Conservation (phyloP, 2,113 vertebrate genomes). For the Alaudala cheleensis region DNA sequence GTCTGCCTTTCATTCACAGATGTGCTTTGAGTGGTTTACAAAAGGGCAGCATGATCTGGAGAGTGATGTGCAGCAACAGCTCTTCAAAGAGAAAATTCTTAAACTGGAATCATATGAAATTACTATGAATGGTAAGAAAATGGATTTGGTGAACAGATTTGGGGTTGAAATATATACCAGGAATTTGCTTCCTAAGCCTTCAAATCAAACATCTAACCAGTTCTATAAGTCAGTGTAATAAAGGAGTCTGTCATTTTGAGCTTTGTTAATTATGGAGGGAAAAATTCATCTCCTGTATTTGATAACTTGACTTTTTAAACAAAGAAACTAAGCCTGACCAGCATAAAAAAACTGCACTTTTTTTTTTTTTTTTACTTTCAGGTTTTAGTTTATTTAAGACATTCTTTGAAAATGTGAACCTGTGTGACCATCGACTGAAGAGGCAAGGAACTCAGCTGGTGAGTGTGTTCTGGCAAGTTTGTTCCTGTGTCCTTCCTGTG, state of each 20-base stretch:
- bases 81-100: constrained; percentile 98
- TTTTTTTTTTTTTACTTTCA: constrained; percentile 68
- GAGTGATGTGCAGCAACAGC: constrained; percentile 96
- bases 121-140: constrained; percentile 93
- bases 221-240: not conserved
- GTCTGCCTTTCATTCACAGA: constrained; percentile 70
- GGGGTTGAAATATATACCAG: not conserved
- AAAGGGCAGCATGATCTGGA: constrained; percentile 98
- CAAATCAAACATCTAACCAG: not conserved
- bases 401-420: constrained; percentile 99
- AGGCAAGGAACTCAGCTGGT: constrained; percentile 97
- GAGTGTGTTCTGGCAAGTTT: constrained; percentile 50
- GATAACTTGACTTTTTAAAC: not conserved
- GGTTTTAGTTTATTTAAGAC: constrained; percentile 99
- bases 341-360: not conserved
- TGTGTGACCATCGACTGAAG: constrained; percentile 97
- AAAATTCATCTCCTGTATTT: not conserved
- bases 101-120: constrained; percentile 98
- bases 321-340: not conserved
- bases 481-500: not conserved
- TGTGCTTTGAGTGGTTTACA: constrained; percentile 99
- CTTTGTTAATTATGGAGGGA: not conserved
- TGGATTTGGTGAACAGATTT: not conserved
- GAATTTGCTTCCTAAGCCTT: not conserved
- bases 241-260: not conserved